These are phyloP conservation scores for Agriotes lineatus DNA, from an alignment of 2,888 invertebrate genomes.

Conservation along the genomic window DNA sequence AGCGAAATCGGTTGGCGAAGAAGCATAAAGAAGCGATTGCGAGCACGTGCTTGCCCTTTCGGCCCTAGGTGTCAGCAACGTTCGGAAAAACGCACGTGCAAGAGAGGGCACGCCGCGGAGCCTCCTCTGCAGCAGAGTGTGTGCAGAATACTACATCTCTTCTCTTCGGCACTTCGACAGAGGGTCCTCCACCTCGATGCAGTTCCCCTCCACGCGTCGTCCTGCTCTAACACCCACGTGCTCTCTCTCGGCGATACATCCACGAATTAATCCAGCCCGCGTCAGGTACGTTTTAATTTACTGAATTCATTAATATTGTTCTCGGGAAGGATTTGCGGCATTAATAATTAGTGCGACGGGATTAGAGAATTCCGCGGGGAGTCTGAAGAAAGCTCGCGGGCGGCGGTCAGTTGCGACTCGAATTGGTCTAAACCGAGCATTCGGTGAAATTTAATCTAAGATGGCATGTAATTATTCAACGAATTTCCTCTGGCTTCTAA, in stretches of 20 bases:
- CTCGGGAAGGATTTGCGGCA: not conserved
- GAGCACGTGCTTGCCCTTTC: constrained; percentile 41
- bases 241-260: not conserved
- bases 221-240: constrained; percentile 26
- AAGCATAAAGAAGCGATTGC: constrained; percentile 20
- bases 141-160: constrained; percentile 18
- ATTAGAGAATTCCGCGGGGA: constrained; percentile 2
- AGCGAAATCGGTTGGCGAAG: constrained; percentile 8
- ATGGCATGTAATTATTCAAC: too few relatives aligned
- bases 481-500: too few relatives aligned
- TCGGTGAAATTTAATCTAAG: too few relatives aligned
- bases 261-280: constrained; percentile 21
- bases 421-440: too few relatives aligned
- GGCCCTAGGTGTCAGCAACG: constrained; percentile 36
- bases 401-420: too few relatives aligned
- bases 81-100: constrained; percentile 38
- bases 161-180: constrained; percentile 19
- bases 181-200: constrained; percentile 35
- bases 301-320: constrained; percentile 13
- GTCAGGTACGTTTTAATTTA: constrained; percentile 16
- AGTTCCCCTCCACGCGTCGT: constrained; percentile 30
- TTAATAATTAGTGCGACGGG: constrained; percentile 6
- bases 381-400: constrained; percentile 21
- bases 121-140: constrained; percentile 24
- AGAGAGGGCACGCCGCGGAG: constrained; percentile 21